Percentiles rank a stretch among this genome's conserved stretches.
These are phyloP conservation scores for Crotalus helleri DNA, from an alignment of 2,113 vertebrate genomes.

Conservation along the genomic window DNA sequence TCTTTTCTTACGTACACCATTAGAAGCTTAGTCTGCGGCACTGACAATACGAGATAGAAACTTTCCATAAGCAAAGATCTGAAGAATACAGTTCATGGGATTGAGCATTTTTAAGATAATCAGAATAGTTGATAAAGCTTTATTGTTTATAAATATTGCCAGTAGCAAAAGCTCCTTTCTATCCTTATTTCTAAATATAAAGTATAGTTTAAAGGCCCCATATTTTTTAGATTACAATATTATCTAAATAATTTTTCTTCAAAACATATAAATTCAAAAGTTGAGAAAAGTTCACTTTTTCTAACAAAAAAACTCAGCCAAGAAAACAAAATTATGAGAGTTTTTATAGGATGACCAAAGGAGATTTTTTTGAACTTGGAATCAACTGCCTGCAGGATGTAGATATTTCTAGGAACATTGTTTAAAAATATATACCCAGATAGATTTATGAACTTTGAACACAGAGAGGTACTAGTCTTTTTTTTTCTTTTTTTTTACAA, in stretches of 20 bases:
- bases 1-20: background rate
- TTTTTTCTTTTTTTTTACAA: conserved; percentile 6
- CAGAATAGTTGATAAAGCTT: background rate
- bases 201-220: background rate
- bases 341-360: background rate
- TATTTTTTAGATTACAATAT: background rate
- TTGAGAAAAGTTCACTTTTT: background rate
- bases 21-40: background rate
- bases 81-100: background rate
- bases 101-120: background rate
- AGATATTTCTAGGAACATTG: conserved; percentile 15
- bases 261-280: background rate
- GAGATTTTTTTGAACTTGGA: background rate
- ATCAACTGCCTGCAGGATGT: background rate
- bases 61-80: background rate
- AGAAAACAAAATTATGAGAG: background rate
- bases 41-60: background rate
- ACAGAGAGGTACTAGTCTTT: conserved; percentile 42
- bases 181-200: background rate
- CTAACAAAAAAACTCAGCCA: background rate
- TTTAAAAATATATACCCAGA: conserved; percentile 11
- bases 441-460: background rate
- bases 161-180: background rate
- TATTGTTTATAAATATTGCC: background rate
- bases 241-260: background rate